Percentiles rank a stretch among this genome's conserved stretches.
These are phyloP conservation scores for Stigmatopora argus DNA, from an alignment of 2,113 vertebrate genomes.

Conservation along the genomic window DNA sequence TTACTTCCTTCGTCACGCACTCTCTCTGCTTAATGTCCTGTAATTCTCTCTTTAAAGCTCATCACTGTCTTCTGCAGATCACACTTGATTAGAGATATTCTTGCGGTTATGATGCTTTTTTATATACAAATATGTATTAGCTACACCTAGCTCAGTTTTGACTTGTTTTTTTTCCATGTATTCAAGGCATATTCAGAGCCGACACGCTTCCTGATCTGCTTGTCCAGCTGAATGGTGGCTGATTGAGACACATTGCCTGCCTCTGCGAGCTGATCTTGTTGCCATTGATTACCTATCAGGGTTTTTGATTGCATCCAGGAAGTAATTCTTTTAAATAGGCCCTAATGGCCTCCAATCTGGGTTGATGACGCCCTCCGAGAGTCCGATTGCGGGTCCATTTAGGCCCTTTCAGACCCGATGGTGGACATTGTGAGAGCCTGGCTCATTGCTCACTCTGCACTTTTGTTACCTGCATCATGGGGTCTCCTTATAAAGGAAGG, in stretches of 20 bases:
- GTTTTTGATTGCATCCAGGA: slow-evolving; percentile 75
- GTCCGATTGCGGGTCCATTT: slow-evolving; percentile 70
- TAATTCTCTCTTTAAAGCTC: slow-evolving; percentile 58
- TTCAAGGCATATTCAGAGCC: slow-evolving; percentile 23
- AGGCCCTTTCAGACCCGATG: slow-evolving; percentile 65
- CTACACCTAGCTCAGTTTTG: slow-evolving; percentile 28
- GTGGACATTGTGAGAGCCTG: slow-evolving; percentile 50
- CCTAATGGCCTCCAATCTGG: slow-evolving; percentile 71
- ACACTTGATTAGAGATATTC: slow-evolving; percentile 17
- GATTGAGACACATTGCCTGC: slow-evolving; percentile 70
- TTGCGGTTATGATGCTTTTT: slow-evolving; percentile 23
- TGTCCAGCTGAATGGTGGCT: slow-evolving; percentile 66
- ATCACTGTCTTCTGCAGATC: slow-evolving; percentile 52
- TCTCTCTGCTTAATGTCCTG: slow-evolving; percentile 68
- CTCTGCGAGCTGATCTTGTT: slow-evolving; percentile 71
- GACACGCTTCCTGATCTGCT: slow-evolving; percentile 53
- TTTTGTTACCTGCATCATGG: slow-evolving; percentile 25
- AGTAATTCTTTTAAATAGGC: slow-evolving; percentile 75
- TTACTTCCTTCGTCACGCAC: slow-evolving; percentile 47
- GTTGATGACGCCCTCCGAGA: slow-evolving; percentile 68
- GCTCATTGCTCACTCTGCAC: slow-evolving; percentile 32
- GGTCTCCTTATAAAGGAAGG: slow-evolving; percentile 4
- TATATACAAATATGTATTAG: slow-evolving; percentile 4
- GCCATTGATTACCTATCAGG: slow-evolving; percentile 75
- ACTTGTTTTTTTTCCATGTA: background rate